Percentiles rank a stretch among this genome's conserved stretches.
These are phyloP conservation scores for Astatotilapia flaviijosephi DNA, from an alignment of 2,113 vertebrate species.

Conservation along the genomic window DNA sequence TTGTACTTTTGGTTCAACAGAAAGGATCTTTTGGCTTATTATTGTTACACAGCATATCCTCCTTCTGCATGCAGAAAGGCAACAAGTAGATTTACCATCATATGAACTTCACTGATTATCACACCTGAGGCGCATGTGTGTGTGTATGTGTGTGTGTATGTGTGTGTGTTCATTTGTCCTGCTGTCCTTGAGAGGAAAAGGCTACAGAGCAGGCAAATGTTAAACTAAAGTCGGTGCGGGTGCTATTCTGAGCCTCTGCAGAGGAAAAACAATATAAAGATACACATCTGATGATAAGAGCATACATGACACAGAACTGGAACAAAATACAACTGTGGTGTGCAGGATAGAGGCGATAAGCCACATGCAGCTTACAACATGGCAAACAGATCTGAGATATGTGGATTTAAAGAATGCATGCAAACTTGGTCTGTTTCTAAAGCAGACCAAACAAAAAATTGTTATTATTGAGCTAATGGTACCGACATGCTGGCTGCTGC, in stretches of 20 bases:
- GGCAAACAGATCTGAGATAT: not conserved
- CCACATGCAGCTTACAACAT: not conserved
- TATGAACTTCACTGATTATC: not conserved
- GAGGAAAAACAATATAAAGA: conserved; percentile 11
- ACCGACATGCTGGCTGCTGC: not conserved
- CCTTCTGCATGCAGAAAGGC: not conserved
- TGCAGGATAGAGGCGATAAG: not conserved
- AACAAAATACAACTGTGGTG: not conserved
- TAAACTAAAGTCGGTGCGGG: not conserved
- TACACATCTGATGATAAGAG: conserved; percentile 20
- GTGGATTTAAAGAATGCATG: not conserved
- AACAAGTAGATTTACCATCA: not conserved
- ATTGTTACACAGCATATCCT: not conserved
- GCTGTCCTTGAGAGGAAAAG: not conserved
- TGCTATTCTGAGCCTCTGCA: not conserved
- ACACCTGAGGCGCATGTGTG: not conserved
- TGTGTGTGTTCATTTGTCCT: not conserved
- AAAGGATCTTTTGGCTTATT: not conserved
- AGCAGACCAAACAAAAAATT: not conserved
- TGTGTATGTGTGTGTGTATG: fast-evolving
- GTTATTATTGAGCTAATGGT: not conserved
- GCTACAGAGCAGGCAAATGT: not conserved
- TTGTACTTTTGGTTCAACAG: not conserved
- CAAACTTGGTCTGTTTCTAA: not conserved
- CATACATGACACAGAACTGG: not conserved